phyloP scores from a whole-genome alignment of 2,113 vertebrate species.

The Delphinus delphis region DNA sequence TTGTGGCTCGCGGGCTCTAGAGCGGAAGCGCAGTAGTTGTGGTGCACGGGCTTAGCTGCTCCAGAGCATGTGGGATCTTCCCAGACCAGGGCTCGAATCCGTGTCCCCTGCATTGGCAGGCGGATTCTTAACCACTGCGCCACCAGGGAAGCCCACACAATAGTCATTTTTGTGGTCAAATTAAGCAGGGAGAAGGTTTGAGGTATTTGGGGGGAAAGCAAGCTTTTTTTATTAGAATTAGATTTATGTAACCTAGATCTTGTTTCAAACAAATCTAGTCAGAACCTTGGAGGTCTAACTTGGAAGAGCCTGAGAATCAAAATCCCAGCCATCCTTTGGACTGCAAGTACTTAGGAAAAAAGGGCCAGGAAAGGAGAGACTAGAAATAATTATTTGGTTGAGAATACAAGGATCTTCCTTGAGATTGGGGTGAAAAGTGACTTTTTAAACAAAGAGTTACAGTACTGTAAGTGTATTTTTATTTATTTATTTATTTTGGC shows the following conservation, averaged over 20 bases:
- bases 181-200: conserved; percentile 34
- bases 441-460: conserved; percentile 15
- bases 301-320: conserved; percentile 52
- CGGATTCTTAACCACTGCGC: too few species aligned
- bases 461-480: not conserved
- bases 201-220: conserved; percentile 18
- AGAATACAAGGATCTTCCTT: not conserved
- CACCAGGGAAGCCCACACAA: not conserved
- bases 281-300: not conserved
- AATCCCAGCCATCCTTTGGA: conserved; percentile 28
- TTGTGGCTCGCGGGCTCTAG: too few species aligned
- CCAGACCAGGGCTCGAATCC: too few species aligned
- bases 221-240: conserved; percentile 53
- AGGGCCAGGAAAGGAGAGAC: not conserved
- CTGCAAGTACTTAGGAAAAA: not conserved
- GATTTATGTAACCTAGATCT: conserved; percentile 42
- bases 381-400: conserved; percentile 1
- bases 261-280: conserved; percentile 52
- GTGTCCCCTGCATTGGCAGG: too few species aligned
- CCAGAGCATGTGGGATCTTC: too few species aligned
- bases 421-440: not conserved
- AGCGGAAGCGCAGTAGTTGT: too few species aligned
- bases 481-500: too few species aligned
- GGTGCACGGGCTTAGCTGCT: too few species aligned
- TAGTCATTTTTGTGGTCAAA: conserved; percentile 23